Evolutionary conservation across 2,888 invertebrate species (phyloP).

Genomic region (Ornithoptera alexandrae): DNA sequence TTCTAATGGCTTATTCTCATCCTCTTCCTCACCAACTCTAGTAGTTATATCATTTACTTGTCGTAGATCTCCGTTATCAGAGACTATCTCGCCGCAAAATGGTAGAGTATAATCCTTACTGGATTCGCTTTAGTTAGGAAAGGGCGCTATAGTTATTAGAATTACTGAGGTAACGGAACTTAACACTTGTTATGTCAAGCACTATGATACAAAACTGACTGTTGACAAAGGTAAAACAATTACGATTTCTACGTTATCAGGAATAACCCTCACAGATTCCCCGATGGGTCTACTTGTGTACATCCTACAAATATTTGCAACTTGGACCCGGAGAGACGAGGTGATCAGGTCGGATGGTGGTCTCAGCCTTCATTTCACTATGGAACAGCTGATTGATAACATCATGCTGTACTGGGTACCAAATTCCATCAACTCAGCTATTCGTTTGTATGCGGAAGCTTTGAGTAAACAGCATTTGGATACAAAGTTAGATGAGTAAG

Average conservation of each 20-base stretch:
- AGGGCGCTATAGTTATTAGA: too few species aligned
- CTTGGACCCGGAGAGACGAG: slow-evolving; percentile 68
- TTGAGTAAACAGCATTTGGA: slow-evolving; percentile 43
- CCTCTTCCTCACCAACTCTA: too few species aligned
- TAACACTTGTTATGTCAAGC: too few species aligned
- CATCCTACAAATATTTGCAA: slow-evolving; percentile 90
- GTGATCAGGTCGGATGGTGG: slow-evolving; percentile 82
- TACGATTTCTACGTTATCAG: slow-evolving; percentile 35
- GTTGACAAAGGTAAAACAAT: too few species aligned
- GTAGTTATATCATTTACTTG: too few species aligned
- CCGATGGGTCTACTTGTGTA: slow-evolving; percentile 90
- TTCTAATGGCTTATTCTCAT: too few species aligned
- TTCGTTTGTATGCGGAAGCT: slow-evolving; percentile 79
- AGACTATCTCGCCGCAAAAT: too few species aligned
- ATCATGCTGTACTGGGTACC: slow-evolving; percentile 57
- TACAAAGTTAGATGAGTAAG: slow-evolving; percentile 50
- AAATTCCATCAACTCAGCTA: slow-evolving; percentile 47
- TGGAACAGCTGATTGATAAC: slow-evolving; percentile 41
- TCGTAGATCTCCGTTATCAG: too few species aligned
- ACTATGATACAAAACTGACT: too few species aligned
- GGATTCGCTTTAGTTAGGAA: too few species aligned
- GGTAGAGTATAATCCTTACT: too few species aligned
- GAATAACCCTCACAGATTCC: slow-evolving; percentile 81
- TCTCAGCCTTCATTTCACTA: slow-evolving; percentile 48
- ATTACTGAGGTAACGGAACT: too few species aligned